A percentile compares a stretch with the other conserved stretches of the same genome.
phyloP scores from a whole-genome alignment of 2,797 vertebrate genomes.

The Ptychobarbus kaznakovi region DNA sequence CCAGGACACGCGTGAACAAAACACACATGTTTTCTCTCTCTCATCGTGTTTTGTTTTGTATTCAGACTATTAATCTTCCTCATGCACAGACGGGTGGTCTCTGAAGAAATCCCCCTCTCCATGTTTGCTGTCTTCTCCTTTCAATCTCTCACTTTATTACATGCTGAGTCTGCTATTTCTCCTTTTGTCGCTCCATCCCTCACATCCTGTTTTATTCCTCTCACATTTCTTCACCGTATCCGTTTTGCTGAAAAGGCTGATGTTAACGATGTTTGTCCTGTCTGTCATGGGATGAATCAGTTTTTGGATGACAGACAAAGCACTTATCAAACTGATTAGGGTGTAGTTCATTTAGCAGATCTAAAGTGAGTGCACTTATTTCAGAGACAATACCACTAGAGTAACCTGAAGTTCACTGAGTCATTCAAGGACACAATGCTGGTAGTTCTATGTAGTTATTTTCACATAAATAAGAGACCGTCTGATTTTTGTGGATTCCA shows the following conservation, averaged over 20 bases:
- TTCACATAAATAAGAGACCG: not conserved
- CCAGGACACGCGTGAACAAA: not conserved
- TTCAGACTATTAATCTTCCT: constrained; percentile 18
- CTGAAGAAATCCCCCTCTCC: not conserved
- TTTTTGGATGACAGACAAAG: not conserved
- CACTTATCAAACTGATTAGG: not conserved
- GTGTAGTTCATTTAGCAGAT: not conserved
- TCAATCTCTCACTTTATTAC: constrained; percentile 6
- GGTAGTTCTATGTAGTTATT: not conserved
- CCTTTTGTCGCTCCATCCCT: not conserved
- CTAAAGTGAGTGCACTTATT: not conserved
- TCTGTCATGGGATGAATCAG: not conserved
- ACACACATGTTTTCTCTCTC: constrained; percentile 6
- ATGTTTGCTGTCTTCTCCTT: not conserved
- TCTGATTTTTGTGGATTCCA: not conserved
- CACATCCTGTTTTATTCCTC: constrained; percentile 1
- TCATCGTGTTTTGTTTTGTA: not conserved
- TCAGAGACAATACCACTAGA: not conserved
- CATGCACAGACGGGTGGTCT: not conserved
- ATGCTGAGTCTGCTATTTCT: not conserved
- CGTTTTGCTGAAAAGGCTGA: not conserved
- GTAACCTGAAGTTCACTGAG: not conserved
- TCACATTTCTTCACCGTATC: not conserved
- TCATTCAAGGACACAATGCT: not conserved
- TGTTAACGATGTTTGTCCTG: not conserved